A percentile compares a stretch with the other conserved stretches of the same genome.
Evolutionary conservation across 2,888 invertebrate genomes (phyloP).

Genomic region (Alsophila aescularia): DNA sequence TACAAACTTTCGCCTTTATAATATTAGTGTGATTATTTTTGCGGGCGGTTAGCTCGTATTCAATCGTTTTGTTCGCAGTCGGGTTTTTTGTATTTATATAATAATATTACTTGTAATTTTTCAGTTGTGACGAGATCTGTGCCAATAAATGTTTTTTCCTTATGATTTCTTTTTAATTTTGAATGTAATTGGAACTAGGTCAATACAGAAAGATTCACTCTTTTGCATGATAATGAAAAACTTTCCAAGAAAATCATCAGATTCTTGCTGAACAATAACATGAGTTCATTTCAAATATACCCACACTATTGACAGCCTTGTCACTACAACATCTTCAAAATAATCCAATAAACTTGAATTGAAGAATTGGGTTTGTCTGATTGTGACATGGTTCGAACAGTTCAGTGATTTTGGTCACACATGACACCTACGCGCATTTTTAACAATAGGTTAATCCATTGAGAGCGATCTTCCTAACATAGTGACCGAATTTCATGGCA

Average conservation of each 20-base stretch:
- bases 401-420: neutral
- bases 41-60: too few relatives aligned
- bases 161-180: too few relatives aligned
- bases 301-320: constrained; percentile 7
- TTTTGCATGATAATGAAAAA: constrained; percentile 12
- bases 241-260: constrained; percentile 2
- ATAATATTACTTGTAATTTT: too few relatives aligned
- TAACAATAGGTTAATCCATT: constrained; percentile 18
- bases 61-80: too few relatives aligned
- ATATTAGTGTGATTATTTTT: too few relatives aligned
- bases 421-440: constrained; percentile 16
- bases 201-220: neutral
- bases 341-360: neutral
- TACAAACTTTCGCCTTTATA: too few relatives aligned
- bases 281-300: too few relatives aligned
- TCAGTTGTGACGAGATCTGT: too few relatives aligned
- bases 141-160: too few relatives aligned
- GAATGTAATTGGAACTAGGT: neutral
- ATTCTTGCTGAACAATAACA: too few relatives aligned
- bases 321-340: neutral
- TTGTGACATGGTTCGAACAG: constrained; percentile 14
- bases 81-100: too few relatives aligned
- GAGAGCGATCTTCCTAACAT: constrained; percentile 9
- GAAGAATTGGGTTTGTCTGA: constrained; percentile 4
- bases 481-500: constrained; percentile 12